phyloP scores from a whole-genome alignment of 2,888 invertebrate genomes.

The Trachelus tabidus region DNA sequence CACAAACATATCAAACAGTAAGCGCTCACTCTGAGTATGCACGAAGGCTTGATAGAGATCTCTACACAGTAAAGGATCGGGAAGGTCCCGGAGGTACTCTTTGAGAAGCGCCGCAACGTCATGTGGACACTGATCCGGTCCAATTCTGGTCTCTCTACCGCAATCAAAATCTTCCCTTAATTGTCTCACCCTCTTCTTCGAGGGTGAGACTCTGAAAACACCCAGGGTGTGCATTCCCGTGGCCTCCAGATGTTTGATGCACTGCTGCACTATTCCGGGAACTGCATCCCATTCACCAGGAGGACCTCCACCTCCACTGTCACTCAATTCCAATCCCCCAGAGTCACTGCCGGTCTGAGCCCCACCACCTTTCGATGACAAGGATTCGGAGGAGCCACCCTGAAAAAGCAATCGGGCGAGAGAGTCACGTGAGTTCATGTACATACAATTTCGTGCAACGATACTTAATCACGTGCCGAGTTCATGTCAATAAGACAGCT shows the following conservation, averaged over 20 bases:
- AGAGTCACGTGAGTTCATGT: background rate
- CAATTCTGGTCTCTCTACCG: constrained; percentile 78
- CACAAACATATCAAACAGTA: constrained; percentile 2
- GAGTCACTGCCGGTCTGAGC: constrained; percentile 58
- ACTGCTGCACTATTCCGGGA: constrained; percentile 82
- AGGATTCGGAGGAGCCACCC: constrained; percentile 84
- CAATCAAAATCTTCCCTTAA: constrained; percentile 91
- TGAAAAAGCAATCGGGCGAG: constrained; percentile 62
- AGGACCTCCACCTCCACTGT: constrained; percentile 70
- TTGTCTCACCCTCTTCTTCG: constrained; percentile 93
- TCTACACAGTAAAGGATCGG: constrained; percentile 90
- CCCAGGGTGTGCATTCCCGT: constrained; percentile 88
- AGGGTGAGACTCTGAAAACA: constrained; percentile 91
- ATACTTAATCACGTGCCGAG: background rate
- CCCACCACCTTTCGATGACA: constrained; percentile 67
- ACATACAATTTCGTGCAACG: background rate
- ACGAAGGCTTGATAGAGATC: constrained; percentile 91
- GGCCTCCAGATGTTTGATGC: constrained; percentile 83
- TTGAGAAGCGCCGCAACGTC: constrained; percentile 94
- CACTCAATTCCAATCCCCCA: constrained; percentile 64
- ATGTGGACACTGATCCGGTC: constrained; percentile 87
- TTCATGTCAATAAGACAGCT: background rate
- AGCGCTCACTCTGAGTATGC: constrained; percentile 86
- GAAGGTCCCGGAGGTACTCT: constrained; percentile 92
- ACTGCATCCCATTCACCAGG: constrained; percentile 69